These are phyloP conservation scores for Pituophis catenifer DNA, from an alignment of 2,113 vertebrate species.

Conservation along the genomic window DNA sequence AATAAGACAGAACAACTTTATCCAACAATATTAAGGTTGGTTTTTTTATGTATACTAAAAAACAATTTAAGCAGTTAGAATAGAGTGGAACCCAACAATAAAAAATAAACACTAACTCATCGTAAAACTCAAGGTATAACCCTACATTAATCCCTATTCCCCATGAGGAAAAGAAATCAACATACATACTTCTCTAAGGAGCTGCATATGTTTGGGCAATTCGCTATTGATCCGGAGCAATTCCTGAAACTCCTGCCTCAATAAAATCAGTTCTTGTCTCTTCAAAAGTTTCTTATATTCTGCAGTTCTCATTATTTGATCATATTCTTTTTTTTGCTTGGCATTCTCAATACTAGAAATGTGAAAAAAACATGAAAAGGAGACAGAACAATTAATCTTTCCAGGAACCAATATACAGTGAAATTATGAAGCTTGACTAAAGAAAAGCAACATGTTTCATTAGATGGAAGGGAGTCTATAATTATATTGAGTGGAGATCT, in stretches of 20 bases:
- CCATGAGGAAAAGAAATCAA: background rate
- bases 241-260: constrained; percentile 71
- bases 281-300: constrained; percentile 74
- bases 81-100: background rate
- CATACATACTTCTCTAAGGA: constrained; percentile 71
- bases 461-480: background rate
- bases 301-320: constrained; percentile 74
- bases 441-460: constrained; percentile 22
- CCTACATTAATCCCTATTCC: background rate
- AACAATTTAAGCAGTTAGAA: background rate
- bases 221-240: constrained; percentile 74
- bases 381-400: background rate
- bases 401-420: background rate
- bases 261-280: constrained; percentile 66
- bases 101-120: background rate
- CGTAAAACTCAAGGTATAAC: background rate
- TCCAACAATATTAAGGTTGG: background rate
- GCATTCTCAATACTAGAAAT: constrained; percentile 83
- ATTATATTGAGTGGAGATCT: background rate
- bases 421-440: constrained; percentile 14
- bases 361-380: constrained; percentile 24
- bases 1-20: background rate
- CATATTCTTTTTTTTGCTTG: constrained; percentile 79
- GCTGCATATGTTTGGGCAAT: constrained; percentile 79
- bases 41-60: background rate